Conservation (phyloP, 2,797 vertebrate species). For the Brachyalestes nurse region DNA sequence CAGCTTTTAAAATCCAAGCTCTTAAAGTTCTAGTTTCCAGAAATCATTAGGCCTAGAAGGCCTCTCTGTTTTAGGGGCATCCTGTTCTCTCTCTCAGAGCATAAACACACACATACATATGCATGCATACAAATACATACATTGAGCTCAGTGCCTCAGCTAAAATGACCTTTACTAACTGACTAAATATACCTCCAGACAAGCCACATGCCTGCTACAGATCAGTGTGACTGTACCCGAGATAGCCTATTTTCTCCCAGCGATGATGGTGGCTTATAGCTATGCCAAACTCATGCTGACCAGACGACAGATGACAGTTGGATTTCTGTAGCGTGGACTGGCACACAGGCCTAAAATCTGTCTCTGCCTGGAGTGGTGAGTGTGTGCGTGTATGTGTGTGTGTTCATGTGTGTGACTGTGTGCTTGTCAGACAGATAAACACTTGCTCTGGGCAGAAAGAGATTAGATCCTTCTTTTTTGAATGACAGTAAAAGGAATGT, state of each 20-base stretch:
- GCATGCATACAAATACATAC: background rate
- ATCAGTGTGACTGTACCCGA: conserved; percentile 17
- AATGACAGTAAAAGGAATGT: conserved; percentile 41
- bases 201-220: conserved; percentile 19
- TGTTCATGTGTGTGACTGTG: conserved; percentile 10
- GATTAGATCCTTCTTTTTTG: conserved; percentile 45
- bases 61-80: conserved; percentile 10
- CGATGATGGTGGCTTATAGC: conserved; percentile 47
- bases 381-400: conserved; percentile 24
- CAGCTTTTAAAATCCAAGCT: too few species aligned
- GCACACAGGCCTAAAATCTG: conserved; percentile 56
- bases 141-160: background rate
- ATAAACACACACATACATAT: background rate
- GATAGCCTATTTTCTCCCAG: conserved; percentile 34
- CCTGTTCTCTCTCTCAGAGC: conserved; percentile 7
- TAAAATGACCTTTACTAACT: conserved; percentile 10
- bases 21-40: too few species aligned
- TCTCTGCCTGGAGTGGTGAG: conserved; percentile 45
- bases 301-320: conserved; percentile 61
- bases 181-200: conserved; percentile 27
- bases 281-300: conserved; percentile 51
- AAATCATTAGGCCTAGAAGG: too few species aligned
- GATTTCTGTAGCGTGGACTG: conserved; percentile 49
- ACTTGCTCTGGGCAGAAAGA: conserved; percentile 39
- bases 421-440: conserved; percentile 27